phyloP scores from a whole-genome alignment of 2,113 vertebrate species.

The Triplophysa dalaica region DNA sequence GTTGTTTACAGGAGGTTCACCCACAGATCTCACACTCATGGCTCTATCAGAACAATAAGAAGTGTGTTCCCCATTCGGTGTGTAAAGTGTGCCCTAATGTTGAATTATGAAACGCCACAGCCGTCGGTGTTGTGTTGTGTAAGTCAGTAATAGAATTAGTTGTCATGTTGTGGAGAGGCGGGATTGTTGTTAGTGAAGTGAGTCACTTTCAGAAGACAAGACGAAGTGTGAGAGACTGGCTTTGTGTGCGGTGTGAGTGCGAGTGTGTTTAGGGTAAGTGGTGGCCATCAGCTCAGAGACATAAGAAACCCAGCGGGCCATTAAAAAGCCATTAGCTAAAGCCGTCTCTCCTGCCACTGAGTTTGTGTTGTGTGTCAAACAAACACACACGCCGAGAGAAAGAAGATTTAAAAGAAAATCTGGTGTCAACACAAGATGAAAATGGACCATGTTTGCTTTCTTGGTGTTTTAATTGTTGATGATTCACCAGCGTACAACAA shows the following conservation, averaged over 20 bases:
- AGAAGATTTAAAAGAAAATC: background rate
- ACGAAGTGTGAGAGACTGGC: slow-evolving; percentile 28
- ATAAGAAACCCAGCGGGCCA: slow-evolving; percentile 37
- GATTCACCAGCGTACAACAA: no score
- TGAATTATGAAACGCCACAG: slow-evolving; percentile 18
- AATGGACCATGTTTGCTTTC: background rate
- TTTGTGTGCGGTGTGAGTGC: slow-evolving; percentile 27
- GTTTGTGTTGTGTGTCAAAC: slow-evolving; percentile 40
- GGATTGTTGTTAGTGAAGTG: slow-evolving; percentile 15
- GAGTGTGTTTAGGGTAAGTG: slow-evolving; percentile 27
- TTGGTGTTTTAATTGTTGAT: no score
- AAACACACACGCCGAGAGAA: background rate
- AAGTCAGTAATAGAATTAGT: slow-evolving; percentile 27
- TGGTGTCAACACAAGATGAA: background rate
- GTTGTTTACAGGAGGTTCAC: slow-evolving; percentile 1
- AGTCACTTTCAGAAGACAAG: slow-evolving; percentile 35
- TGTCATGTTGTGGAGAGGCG: slow-evolving; percentile 2
- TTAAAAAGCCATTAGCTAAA: slow-evolving; percentile 44
- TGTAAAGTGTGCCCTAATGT: slow-evolving; percentile 20
- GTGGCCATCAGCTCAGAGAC: slow-evolving; percentile 41
- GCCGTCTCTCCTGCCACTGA: slow-evolving; percentile 17
- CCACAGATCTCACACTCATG: background rate
- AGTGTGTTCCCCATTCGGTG: background rate
- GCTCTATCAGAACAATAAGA: background rate
- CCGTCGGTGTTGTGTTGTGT: slow-evolving; percentile 25